Percentiles rank a stretch among this genome's conserved stretches.
These are phyloP conservation scores for Diploptera punctata DNA, from an alignment of 2,888 invertebrate genomes.

Conservation along the genomic window DNA sequence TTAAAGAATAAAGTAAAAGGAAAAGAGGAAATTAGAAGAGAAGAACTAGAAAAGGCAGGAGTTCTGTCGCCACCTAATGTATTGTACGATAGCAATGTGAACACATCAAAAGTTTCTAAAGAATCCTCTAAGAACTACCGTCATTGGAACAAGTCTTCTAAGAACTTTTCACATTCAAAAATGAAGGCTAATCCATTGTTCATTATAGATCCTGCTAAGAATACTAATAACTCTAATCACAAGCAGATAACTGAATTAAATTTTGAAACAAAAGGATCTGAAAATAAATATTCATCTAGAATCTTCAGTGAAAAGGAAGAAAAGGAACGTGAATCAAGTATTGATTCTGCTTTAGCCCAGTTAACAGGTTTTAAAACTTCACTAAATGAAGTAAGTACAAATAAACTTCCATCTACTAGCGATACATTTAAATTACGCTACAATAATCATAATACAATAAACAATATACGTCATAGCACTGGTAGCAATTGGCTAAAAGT, in stretches of 20 bases:
- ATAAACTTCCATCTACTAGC: no score
- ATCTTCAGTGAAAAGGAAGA: not conserved
- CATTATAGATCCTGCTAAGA: not conserved
- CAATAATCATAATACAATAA: no score
- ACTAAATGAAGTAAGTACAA: no score
- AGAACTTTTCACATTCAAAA: not conserved
- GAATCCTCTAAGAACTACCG: not conserved
- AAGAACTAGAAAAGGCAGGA: slow-evolving; percentile 35
- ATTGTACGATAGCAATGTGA: slow-evolving; percentile 6
- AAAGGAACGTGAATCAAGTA: slow-evolving; percentile 1
- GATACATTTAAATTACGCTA: no score
- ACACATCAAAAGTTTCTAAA: slow-evolving; percentile 10
- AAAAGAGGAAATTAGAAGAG: slow-evolving; percentile 20
- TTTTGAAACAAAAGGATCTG: not conserved
- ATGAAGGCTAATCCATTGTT: slow-evolving; percentile 7
- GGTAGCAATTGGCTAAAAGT: no score
- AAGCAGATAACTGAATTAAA: not conserved
- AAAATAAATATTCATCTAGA: not conserved
- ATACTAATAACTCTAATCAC: not conserved
- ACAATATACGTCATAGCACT: no score
- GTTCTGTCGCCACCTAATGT: slow-evolving; percentile 16
- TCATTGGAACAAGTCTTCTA: not conserved
- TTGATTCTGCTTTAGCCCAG: slow-evolving; percentile 28
- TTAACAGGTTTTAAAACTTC: not conserved
- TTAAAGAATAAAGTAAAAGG: not conserved